phyloP scores from a whole-genome alignment of 2,888 invertebrate species.

The Metallyticus violacea region DNA sequence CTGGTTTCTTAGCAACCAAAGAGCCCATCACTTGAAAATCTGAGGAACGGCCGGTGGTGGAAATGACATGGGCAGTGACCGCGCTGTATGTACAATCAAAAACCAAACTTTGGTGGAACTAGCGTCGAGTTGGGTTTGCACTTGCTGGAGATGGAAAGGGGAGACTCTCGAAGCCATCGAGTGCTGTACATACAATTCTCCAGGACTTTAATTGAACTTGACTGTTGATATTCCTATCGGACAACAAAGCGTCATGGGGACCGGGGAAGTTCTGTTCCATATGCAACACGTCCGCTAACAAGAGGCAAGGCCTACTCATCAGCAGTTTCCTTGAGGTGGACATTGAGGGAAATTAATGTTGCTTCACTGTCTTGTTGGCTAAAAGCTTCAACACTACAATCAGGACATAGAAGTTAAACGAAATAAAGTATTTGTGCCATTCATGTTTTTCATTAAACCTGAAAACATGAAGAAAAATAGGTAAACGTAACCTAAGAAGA shows the following conservation, averaged over 20 bases:
- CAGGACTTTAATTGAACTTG: conserved; percentile 7
- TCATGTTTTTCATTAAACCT: too few species aligned
- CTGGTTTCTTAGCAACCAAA: background rate
- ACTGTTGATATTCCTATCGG: background rate
- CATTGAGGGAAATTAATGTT: background rate
- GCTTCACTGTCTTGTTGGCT: too few species aligned
- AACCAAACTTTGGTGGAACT: background rate
- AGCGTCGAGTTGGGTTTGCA: background rate
- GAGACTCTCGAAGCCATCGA: background rate
- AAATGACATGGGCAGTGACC: too few species aligned
- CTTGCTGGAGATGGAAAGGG: background rate
- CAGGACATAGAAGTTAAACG: too few species aligned
- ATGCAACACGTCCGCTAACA: background rate
- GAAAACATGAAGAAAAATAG: too few species aligned
- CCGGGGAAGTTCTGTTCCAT: background rate
- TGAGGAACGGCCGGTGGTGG: too few species aligned
- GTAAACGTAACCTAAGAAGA: too few species aligned
- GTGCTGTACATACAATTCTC: background rate
- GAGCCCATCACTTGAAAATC: background rate
- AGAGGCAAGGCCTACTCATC: too few species aligned
- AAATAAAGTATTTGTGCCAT: too few species aligned
- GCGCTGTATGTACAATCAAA: background rate
- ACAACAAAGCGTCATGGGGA: background rate
- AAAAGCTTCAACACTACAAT: too few species aligned
- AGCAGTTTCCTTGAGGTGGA: background rate